A percentile compares a stretch with the other conserved stretches of the same genome.
phyloP scores from a whole-genome alignment of 2,888 invertebrate species.

The Drosophila subquinaria region DNA sequence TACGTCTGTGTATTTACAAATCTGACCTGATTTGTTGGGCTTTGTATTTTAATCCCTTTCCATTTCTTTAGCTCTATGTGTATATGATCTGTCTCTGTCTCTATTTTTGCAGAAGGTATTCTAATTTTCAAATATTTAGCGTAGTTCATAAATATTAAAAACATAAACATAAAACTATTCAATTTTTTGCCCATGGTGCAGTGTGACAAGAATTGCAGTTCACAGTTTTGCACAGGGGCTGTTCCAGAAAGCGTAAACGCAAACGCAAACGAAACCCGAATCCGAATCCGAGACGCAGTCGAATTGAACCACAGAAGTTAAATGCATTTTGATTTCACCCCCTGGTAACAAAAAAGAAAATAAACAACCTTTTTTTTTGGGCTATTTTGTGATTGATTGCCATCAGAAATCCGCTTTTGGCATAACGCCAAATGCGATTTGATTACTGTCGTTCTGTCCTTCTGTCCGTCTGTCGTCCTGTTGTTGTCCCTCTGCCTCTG shows the following conservation, averaged over 20 bases:
- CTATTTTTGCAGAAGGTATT: too few species aligned
- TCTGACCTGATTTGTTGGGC: too few species aligned
- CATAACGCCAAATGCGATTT: constrained; percentile 76
- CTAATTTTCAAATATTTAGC: too few species aligned
- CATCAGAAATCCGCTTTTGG: constrained; percentile 81
- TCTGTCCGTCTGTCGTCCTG: constrained; percentile 21
- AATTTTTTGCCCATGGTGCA: neutral
- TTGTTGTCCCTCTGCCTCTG: constrained; percentile 9
- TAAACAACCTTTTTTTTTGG: constrained; percentile 47
- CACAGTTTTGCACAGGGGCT: constrained; percentile 47
- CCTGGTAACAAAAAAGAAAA: constrained; percentile 40
- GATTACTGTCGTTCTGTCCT: constrained; percentile 64
- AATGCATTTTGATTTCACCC: constrained; percentile 77
- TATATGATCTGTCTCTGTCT: too few species aligned
- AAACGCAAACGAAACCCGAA: constrained; percentile 2
- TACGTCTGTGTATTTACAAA: too few species aligned
- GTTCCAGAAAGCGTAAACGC: constrained; percentile 20
- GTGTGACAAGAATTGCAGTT: neutral
- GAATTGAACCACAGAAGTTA: constrained; percentile 75
- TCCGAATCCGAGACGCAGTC: neutral
- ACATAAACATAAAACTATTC: too few species aligned
- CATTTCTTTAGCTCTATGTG: too few species aligned
- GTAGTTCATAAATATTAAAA: too few species aligned
- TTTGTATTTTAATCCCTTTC: too few species aligned
- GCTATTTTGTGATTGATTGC: constrained; percentile 75